These are phyloP conservation scores for Hypercompe scribonia DNA, from an alignment of 2,888 invertebrate genomes.

Conservation along the genomic window DNA sequence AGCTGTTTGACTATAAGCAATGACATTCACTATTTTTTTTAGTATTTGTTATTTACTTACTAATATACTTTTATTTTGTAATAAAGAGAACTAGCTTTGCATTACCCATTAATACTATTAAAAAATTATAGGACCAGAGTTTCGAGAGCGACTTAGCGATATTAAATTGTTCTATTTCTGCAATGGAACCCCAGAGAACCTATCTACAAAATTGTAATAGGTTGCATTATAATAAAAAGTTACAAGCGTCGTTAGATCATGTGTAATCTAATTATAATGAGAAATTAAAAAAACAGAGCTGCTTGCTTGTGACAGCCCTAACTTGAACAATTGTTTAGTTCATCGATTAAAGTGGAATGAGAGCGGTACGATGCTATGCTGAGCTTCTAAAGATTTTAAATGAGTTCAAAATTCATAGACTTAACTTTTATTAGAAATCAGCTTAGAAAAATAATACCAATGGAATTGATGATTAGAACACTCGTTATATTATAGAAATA, in stretches of 20 bases:
- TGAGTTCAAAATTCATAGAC: neutral
- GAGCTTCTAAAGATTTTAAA: neutral
- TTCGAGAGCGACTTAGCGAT: too few relatives aligned
- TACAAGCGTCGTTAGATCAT: neutral
- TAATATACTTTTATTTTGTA: neutral
- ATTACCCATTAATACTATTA: too few relatives aligned
- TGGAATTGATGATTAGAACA: neutral
- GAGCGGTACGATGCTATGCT: slow-evolving; percentile 37
- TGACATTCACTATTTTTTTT: too few relatives aligned
- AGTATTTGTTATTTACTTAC: too few relatives aligned
- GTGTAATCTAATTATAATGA: neutral
- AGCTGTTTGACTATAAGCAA: neutral
- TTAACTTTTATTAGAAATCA: neutral
- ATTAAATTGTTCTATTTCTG: too few relatives aligned
- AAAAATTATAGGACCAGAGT: neutral
- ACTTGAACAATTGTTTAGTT: slow-evolving; percentile 16
- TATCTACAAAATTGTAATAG: too few relatives aligned
- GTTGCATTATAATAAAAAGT: too few relatives aligned
- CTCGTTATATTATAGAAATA: neutral
- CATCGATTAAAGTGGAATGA: slow-evolving; percentile 23
- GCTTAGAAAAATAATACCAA: neutral
- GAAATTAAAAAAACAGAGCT: neutral
- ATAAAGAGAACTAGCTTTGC: too few relatives aligned
- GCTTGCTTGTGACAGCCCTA: neutral
- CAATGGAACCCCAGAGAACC: too few relatives aligned